These are phyloP conservation scores for Peromyscus eremicus DNA, from an alignment of 2,797 vertebrate species.

Conservation along the genomic window DNA sequence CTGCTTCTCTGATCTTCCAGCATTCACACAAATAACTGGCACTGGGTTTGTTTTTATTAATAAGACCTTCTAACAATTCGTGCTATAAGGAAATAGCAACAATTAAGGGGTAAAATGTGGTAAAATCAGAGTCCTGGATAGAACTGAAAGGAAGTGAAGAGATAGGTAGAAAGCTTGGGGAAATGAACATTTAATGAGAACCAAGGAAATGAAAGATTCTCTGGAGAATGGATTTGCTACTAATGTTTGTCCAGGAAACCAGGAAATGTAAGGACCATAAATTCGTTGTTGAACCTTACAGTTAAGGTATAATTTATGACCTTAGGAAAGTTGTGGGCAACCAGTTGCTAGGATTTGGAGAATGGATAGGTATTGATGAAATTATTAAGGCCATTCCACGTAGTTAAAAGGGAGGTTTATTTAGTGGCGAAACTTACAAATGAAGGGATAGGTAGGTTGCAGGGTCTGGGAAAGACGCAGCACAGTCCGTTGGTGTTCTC, in stretches of 20 bases:
- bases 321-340: neutral
- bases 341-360: neutral
- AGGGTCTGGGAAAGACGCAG: too few species aligned
- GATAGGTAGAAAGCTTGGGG: neutral
- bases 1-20: too few species aligned
- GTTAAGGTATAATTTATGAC: neutral
- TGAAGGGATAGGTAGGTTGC: too few species aligned
- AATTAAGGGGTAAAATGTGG: neutral
- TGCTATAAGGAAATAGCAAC: neutral
- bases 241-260: neutral
- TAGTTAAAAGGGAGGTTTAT: too few species aligned
- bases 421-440: too few species aligned
- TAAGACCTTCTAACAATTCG: too few species aligned
- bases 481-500: too few species aligned
- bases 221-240: neutral
- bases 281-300: neutral
- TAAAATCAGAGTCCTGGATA: neutral
- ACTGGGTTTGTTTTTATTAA: too few species aligned
- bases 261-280: neutral
- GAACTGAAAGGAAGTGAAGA: neutral
- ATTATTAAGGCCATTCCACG: too few species aligned
- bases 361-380: neutral
- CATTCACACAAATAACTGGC: too few species aligned
- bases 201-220: neutral
- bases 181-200: slow-evolving; percentile 41